Evolutionary conservation across 2,113 vertebrate species (phyloP).

Genomic region (Leucosticte australis): DNA sequence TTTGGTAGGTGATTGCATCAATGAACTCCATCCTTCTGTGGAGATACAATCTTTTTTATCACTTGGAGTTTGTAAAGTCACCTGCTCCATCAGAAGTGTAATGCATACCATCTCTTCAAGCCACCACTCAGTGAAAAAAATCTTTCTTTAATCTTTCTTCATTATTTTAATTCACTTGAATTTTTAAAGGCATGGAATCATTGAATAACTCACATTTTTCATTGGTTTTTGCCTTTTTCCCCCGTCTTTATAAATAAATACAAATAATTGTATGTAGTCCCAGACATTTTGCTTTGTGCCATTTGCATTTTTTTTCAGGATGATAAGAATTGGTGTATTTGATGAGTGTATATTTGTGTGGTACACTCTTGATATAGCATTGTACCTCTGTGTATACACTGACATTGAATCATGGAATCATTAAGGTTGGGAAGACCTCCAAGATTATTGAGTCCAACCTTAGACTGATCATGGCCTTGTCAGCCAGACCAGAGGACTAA

Average conservation of each 20-base stretch:
- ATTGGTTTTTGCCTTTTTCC: neutral
- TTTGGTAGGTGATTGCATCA: neutral
- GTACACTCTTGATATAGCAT: neutral
- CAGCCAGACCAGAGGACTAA: neutral
- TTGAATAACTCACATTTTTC: neutral
- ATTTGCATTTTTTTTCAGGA: neutral
- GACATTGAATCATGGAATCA: neutral
- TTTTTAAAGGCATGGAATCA: neutral
- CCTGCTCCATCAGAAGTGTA: neutral
- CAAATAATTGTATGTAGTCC: neutral
- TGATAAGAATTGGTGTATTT: neutral
- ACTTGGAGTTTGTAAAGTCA: neutral
- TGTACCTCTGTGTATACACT: neutral
- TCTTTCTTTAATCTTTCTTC: neutral
- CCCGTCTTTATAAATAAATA: neutral
- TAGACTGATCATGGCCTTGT: neutral
- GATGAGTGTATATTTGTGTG: neutral
- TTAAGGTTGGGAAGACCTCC: neutral
- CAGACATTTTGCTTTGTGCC: neutral
- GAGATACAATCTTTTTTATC: neutral
- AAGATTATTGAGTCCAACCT: neutral
- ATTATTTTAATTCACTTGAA: neutral
- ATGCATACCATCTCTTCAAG: neutral
- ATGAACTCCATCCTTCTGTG: neutral
- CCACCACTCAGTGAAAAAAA: neutral